Conservation (phyloP, 2,113 vertebrate species). For the Poeciliopsis prolifica region DNA sequence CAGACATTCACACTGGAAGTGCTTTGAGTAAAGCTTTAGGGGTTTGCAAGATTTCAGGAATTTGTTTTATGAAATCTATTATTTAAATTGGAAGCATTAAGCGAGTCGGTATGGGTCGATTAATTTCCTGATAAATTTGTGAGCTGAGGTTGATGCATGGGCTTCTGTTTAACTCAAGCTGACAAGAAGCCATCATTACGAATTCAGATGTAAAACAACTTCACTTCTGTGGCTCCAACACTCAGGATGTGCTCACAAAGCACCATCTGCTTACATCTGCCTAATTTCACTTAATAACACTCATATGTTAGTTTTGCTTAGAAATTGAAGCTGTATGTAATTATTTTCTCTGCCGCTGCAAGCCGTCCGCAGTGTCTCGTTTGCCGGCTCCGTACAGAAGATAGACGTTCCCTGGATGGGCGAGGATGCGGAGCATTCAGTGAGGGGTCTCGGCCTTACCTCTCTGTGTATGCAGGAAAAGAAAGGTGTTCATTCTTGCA, state of each 20-base stretch:
- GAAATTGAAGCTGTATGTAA: slow-evolving; percentile 19
- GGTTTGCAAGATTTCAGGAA: background rate
- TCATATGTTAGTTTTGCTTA: slow-evolving; percentile 27
- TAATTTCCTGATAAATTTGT: background rate
- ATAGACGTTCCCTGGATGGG: slow-evolving; percentile 80
- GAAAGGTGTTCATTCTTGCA: slow-evolving; percentile 77
- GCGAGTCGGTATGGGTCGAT: background rate
- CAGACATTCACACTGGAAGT: background rate
- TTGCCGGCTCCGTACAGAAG: slow-evolving; percentile 77
- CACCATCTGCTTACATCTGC: slow-evolving; percentile 57
- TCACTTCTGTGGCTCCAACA: slow-evolving; percentile 4
- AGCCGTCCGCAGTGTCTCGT: slow-evolving; percentile 85
- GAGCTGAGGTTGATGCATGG: slow-evolving; percentile 21
- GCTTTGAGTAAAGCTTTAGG: background rate
- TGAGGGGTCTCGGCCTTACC: slow-evolving; percentile 67
- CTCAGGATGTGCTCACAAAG: slow-evolving; percentile 36
- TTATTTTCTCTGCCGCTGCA: slow-evolving; percentile 41
- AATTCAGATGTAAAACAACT: slow-evolving; percentile 44
- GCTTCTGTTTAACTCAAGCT: slow-evolving; percentile 25
- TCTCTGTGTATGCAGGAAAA: slow-evolving; percentile 84
- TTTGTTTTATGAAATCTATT: background rate
- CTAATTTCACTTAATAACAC: slow-evolving; percentile 42
- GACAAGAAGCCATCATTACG: slow-evolving; percentile 15
- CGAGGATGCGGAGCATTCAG: slow-evolving; percentile 65
- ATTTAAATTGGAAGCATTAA: background rate